Percentiles rank a stretch among this genome's conserved stretches.
phyloP scores from a whole-genome alignment of 2,113 vertebrate genomes.

The rabbit (Oryctolagus cuniculus) region mOryCun1.1 NC_091434.1:70212501-70213000 shows the following conservation, averaged over 20 bases:
- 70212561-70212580: not conserved
- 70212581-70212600: not conserved
- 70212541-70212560: not conserved
- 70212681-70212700: conserved; percentile 11
- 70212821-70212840: not conserved
- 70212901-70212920: not conserved
- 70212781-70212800: not conserved
- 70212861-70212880: not conserved
- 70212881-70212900: not conserved
- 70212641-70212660: not conserved
- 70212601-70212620: not conserved
- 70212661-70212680: not conserved
- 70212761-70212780: not conserved
- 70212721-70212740: not conserved
- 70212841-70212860: not conserved
- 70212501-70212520: not conserved
- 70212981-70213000: not conserved
- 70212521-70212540: not conserved
- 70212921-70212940: not conserved
- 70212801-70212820: not conserved
- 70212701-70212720: not conserved
- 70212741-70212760: not conserved
- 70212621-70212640: not conserved
- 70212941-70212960: not conserved
- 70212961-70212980: not conserved